Base-by-base conservation (phyloP, 2,888 invertebrate species). In the Leucoptera coffeella region DNA sequence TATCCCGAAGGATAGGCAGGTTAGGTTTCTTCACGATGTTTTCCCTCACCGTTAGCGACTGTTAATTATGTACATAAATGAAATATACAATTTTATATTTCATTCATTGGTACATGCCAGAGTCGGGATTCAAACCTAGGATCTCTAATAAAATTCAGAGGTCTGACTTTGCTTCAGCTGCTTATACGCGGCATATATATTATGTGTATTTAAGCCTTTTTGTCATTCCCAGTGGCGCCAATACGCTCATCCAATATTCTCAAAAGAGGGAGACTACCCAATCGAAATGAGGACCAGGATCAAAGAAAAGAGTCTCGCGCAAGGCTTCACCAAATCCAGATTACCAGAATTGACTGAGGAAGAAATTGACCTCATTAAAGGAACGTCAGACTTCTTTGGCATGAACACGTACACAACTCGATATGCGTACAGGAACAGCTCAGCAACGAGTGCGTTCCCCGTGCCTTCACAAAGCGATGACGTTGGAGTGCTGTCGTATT, bases 341-440 rank as follows among this genome's bases (percentile, higher is more conserved):
- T 15, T 34, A 10, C 23, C 15, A 26, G 19, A 31, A 28, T 22
- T 41, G 39, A 36, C 40, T 34, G 31, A 22, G 23, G 29, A 28
- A 31, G 31, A 40, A 32, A 34, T 14, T 8, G 29, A 32, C 33
- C 24, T 29, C 11, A 29, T 41, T 20, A 33, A 30, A 33, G 42
- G 41, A 1, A 24, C 31, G 4, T 23, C 24, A 4, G 33, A 33
- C 19, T 33, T 31, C 23, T 34, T 5, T 14, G 28, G 14, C 38
- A 40, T 28, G 31, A 40, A 25, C 25, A 67, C 78, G 29, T 84
- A 80, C 45, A 73, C 78, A 0, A 59, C 74, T 0, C 54, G 50
- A 32, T 27, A 75, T 33, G 58, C 61, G 1, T 57, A 60, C 30
- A 43, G 48, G 34, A 50, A 50, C 30, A 53, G 44, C 2, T 60